Conservation (phyloP, 2,888 invertebrate species). For the Aporophyla lueneburgensis region DNA sequence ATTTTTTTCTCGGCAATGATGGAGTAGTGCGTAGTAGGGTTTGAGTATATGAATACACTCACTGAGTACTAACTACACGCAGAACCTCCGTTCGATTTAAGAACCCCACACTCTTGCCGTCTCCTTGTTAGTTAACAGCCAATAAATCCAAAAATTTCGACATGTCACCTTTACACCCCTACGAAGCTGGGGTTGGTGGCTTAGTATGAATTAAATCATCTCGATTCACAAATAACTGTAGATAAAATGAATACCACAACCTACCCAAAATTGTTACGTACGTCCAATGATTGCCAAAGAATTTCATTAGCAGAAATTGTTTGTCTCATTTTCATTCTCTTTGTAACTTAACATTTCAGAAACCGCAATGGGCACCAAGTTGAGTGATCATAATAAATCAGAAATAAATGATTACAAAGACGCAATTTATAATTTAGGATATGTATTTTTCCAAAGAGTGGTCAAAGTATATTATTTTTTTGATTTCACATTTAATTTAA, state of each 20-base stretch:
- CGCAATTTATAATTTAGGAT: conserved; percentile 87
- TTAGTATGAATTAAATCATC: neutral
- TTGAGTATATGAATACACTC: too few species aligned
- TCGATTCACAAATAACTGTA: neutral
- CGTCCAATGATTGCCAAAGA: neutral
- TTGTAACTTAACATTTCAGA: conserved; percentile 78
- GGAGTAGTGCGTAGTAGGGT: too few species aligned
- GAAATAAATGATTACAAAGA: conserved; percentile 88
- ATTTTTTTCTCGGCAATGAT: too few species aligned
- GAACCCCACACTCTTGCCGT: too few species aligned
- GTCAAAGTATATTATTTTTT: conserved; percentile 90
- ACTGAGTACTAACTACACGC: too few species aligned
- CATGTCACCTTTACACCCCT: neutral
- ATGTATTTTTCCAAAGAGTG: conserved; percentile 79
- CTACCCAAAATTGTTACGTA: neutral
- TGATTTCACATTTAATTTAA: conserved; percentile 88
- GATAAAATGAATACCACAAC: neutral
- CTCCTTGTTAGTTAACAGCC: too few species aligned
- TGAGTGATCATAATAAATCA: conserved; percentile 83
- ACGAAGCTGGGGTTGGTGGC: neutral
- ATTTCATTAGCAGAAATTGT: neutral
- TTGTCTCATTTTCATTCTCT: neutral
- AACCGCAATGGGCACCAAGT: conserved; percentile 93
- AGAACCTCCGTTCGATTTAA: too few species aligned
- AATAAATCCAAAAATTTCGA: neutral